phyloP scores from a whole-genome alignment of 2,113 vertebrate genomes.

The Chascanopsetta lugubris region DNA sequence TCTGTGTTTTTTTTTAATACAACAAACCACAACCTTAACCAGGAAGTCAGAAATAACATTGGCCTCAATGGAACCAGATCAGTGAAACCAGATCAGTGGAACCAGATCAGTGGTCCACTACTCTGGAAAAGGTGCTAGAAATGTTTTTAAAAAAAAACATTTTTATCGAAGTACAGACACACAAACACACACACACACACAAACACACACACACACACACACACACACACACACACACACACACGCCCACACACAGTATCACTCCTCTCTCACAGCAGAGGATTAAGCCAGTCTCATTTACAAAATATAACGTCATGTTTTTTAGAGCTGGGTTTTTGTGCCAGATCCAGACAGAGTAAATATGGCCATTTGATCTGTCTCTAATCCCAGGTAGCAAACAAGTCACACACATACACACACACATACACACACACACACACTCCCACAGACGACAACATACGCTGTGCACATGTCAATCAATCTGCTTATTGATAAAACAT shows the following conservation, averaged over 20 bases:
- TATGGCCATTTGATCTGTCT: slow-evolving; percentile 69
- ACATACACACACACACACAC: slow-evolving; percentile 3
- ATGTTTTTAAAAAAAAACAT: too few species aligned
- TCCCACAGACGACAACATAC: slow-evolving; percentile 23
- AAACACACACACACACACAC: neutral
- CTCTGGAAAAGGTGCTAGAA: too few species aligned
- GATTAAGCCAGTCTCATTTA: slow-evolving; percentile 69
- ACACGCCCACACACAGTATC: neutral
- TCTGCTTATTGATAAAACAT: slow-evolving; percentile 19
- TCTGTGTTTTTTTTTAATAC: too few species aligned
- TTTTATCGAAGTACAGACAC: neutral
- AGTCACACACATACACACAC: neutral
- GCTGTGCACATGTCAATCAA: neutral
- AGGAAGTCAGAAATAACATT: too few species aligned
- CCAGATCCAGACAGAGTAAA: slow-evolving; percentile 56
- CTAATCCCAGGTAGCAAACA: slow-evolving; percentile 61
- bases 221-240: neutral
- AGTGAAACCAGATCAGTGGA: too few species aligned
- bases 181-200: neutral
- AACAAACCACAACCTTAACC: too few species aligned
- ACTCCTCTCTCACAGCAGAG: slow-evolving; percentile 10
- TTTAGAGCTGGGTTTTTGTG: slow-evolving; percentile 57
- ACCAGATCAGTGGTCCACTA: too few species aligned
- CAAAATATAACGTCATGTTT: slow-evolving; percentile 57
- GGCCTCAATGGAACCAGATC: too few species aligned